Conservation (phyloP, 2,888 invertebrate species). For the Priocnemis perturbator region DNA sequence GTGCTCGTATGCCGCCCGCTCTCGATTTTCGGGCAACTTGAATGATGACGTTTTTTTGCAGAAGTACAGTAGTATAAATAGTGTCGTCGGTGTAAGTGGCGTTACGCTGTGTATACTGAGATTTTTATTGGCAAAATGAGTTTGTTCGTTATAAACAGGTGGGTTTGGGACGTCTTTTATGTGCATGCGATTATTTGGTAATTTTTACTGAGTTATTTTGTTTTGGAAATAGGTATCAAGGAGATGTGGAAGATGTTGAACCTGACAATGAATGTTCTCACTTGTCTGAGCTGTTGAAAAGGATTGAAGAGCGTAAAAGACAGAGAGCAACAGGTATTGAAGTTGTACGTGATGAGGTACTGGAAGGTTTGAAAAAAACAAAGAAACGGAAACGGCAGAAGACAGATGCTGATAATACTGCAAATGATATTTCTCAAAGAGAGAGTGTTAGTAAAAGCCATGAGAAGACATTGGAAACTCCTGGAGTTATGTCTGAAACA, state of each 20-base stretch:
- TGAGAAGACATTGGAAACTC: background rate
- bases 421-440: background rate
- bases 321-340: background rate
- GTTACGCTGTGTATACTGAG: no score
- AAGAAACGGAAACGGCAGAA: background rate
- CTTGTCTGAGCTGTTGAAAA: background rate
- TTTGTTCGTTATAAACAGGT: conserved; percentile 7
- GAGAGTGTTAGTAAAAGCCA: background rate
- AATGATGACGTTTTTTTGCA: no score
- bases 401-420: background rate
- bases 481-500: background rate
- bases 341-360: no score
- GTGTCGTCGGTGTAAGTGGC: no score
- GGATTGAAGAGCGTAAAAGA: background rate
- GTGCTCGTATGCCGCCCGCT: no score
- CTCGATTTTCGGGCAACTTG: no score
- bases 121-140: background rate
- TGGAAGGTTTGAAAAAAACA: background rate
- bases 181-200: background rate
- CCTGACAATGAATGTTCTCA: background rate
- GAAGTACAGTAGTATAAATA: no score
- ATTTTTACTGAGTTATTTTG: background rate
- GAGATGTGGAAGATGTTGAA: background rate
- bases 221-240: background rate
- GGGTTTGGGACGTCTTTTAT: background rate